phyloP scores from a whole-genome alignment of 2,113 vertebrate species.

The Donacobius atricapilla region DNA sequence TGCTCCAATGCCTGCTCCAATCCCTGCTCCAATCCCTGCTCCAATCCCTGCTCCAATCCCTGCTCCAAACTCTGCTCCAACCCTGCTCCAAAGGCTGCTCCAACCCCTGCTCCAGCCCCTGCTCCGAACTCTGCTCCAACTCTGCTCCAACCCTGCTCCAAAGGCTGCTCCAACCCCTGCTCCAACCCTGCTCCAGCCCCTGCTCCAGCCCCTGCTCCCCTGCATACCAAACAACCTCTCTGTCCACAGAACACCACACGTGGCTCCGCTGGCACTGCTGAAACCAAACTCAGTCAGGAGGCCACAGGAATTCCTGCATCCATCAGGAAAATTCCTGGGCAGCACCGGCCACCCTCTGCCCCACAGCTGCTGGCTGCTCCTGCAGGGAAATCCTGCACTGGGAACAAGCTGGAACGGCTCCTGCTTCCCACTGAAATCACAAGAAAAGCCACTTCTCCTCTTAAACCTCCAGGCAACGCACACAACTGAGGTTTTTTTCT shows the following conservation, averaged over 20 bases:
- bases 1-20: background rate
- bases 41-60: background rate
- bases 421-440: background rate
- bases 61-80: background rate
- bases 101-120: background rate
- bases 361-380: background rate
- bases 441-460: background rate
- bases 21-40: background rate
- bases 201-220: background rate
- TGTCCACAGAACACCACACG: background rate
- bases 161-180: background rate
- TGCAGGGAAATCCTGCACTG: background rate
- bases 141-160: background rate
- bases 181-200: no score
- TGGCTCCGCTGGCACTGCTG: background rate
- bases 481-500: fast-evolving
- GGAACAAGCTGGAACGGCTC: background rate
- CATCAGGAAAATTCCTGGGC: fast-evolving
- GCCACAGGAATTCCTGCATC: background rate
- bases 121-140: background rate
- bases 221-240: background rate
- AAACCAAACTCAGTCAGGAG: background rate
- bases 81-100: background rate
- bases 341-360: background rate
- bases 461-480: background rate